phyloP scores from a whole-genome alignment of 2,113 vertebrate genomes.

The Oenanthe melanoleuca region DNA sequence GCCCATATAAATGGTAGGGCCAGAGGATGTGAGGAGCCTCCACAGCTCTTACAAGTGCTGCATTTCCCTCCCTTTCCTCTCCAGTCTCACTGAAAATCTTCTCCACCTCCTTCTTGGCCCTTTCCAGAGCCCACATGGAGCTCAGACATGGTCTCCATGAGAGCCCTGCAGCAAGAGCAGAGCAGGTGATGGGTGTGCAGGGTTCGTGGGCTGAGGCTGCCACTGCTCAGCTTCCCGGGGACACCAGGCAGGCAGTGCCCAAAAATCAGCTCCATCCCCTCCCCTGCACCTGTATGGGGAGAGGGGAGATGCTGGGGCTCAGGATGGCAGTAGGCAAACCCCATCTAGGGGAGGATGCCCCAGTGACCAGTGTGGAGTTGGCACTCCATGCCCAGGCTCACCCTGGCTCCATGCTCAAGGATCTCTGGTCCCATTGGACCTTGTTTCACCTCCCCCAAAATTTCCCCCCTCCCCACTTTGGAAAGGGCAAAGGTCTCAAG shows the following conservation, averaged over 20 bases:
- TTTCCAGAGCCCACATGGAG: neutral
- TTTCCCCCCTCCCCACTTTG: neutral
- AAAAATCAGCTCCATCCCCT: neutral
- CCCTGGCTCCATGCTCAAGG: neutral
- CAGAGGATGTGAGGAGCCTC: neutral
- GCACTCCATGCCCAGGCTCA: neutral
- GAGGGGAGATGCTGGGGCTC: neutral
- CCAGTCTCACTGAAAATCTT: neutral
- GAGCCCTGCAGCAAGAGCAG: neutral
- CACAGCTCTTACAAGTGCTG: rapidly evolving
- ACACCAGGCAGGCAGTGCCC: neutral
- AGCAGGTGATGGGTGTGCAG: neutral
- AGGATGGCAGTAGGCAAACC: neutral
- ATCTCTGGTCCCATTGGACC: rapidly evolving
- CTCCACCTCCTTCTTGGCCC: neutral
- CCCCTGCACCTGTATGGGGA: rapidly evolving
- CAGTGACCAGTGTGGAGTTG: rapidly evolving
- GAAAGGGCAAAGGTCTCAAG: neutral
- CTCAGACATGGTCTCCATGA: rapidly evolving
- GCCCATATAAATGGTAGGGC: neutral
- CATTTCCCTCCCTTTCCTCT: neutral
- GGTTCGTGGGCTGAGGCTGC: neutral
- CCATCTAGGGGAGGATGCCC: neutral
- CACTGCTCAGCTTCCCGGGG: neutral
- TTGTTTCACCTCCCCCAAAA: neutral